A percentile compares a stretch with the other conserved stretches of the same genome.
phyloP scores from a whole-genome alignment of 2,113 vertebrate species.

The Gulo gulo region DNA sequence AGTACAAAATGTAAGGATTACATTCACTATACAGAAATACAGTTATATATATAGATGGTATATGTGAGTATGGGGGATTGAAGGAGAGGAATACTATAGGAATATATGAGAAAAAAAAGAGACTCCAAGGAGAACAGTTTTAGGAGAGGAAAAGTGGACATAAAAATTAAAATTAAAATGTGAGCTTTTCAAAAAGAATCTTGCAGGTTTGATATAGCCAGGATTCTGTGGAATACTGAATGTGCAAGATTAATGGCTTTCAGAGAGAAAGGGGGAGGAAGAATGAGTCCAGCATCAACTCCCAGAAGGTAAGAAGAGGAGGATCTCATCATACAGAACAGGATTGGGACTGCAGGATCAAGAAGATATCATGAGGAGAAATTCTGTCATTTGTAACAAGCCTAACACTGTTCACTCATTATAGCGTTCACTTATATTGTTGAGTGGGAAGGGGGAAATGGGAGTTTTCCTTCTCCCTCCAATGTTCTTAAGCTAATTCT shows the following conservation, averaged over 20 bases:
- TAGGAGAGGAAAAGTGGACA: background rate
- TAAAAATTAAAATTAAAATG: background rate
- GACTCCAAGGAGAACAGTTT: background rate
- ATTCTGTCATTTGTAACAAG: background rate
- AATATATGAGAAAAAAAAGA: background rate
- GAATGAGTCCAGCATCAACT: background rate
- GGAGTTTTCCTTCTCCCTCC: background rate
- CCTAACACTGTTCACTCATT: background rate
- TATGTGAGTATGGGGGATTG: background rate
- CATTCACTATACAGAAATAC: background rate
- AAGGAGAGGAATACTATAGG: background rate
- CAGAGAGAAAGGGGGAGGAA: background rate
- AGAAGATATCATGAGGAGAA: background rate
- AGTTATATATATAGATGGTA: background rate
- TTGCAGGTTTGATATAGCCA: background rate
- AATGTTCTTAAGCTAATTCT: background rate
- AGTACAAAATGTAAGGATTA: background rate
- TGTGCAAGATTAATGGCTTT: background rate
- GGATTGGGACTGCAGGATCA: background rate
- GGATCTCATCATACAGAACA: background rate
- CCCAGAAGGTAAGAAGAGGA: background rate
- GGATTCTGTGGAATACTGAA: background rate
- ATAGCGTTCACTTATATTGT: background rate
- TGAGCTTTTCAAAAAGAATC: background rate
- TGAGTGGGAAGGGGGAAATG: background rate